phyloP scores from a whole-genome alignment of 2,797 vertebrate species.

The Myotis vivesi region DNA sequence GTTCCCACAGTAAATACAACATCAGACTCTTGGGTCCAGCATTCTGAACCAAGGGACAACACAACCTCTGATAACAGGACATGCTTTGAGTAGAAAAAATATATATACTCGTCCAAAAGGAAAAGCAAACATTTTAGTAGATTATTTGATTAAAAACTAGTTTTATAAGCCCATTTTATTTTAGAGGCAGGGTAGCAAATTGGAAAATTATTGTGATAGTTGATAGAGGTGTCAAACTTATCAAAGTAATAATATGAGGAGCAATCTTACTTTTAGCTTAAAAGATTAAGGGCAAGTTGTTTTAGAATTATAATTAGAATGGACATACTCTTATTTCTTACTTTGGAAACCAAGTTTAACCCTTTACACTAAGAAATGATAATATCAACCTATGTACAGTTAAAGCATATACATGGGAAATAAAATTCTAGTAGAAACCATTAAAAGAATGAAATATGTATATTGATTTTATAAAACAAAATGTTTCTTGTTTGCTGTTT shows the following conservation, averaged over 20 bases:
- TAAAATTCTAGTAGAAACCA: background rate
- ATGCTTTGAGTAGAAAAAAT: constrained; percentile 61
- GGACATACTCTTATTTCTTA: background rate
- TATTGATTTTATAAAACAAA: background rate
- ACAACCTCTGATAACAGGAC: constrained; percentile 66
- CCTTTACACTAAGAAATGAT: background rate
- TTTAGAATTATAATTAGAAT: background rate
- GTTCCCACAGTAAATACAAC: constrained; percentile 81
- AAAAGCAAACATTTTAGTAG: constrained; percentile 29
- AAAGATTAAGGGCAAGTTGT: background rate
- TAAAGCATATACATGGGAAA: background rate
- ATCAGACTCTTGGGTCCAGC: constrained; percentile 74
- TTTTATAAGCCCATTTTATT: constrained; percentile 43
- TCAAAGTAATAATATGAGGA: background rate
- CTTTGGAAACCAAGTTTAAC: background rate
- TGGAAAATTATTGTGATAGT: background rate
- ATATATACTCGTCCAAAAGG: background rate
- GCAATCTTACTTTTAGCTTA: background rate
- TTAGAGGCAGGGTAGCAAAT: background rate
- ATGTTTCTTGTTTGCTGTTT: background rate
- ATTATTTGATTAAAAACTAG: constrained; percentile 10
- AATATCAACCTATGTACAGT: background rate
- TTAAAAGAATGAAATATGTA: background rate
- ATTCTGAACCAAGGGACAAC: constrained; percentile 74
- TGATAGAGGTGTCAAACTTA: background rate